Base-by-base conservation (phyloP, 2,113 vertebrate genomes). In the Silurus glanis region DNA sequence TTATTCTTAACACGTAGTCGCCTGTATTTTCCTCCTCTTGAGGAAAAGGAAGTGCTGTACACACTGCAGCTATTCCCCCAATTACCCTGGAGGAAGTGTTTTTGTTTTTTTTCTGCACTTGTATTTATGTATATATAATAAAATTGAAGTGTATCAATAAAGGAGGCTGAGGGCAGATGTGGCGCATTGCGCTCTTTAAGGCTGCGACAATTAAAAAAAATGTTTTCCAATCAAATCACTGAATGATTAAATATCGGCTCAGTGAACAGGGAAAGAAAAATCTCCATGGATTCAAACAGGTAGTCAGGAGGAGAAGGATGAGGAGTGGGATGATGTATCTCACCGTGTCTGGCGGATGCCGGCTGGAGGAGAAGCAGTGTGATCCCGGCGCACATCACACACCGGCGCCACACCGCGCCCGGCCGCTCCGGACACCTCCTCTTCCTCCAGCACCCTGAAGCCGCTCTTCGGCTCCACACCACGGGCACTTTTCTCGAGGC, bases 281-380 rank as follows among this genome's bases (percentile, higher is more conserved):
- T 59, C 78, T 21, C 55, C 55, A 5, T 78, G 53, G 28, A 86
- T 45, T 92, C 87, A 85, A 28, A 89, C 88, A 91, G 90, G 88
- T 87, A 87, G 91, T 79, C 72, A 83, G 76, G 28, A 71, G 59
- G 62, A 87, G 74, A 58, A 37, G 25, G 17, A 47, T 71, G 6
- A 23, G 47, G 49, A 51, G 45, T 61, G 5, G 58, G 78, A 45
- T 45, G 7, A 5, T 45, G 76, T 1, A 37, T 91, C 93, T 93
- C 92, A 95, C 95, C 94, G 72, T 94, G 88, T 87, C 91, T 86
- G 64, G 94, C 93, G 85, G 86, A 10, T 67, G 87, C 91, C 87
- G 93, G 91, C 89, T 93, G 84, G 87, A 94, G 86, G 90, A 94
- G 83, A 89, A 95, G 91, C 90, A 95, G 85, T 91, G 94, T 69